phyloP scores from a whole-genome alignment of 2,888 invertebrate genomes.

The Nemapogon koenigi region DNA sequence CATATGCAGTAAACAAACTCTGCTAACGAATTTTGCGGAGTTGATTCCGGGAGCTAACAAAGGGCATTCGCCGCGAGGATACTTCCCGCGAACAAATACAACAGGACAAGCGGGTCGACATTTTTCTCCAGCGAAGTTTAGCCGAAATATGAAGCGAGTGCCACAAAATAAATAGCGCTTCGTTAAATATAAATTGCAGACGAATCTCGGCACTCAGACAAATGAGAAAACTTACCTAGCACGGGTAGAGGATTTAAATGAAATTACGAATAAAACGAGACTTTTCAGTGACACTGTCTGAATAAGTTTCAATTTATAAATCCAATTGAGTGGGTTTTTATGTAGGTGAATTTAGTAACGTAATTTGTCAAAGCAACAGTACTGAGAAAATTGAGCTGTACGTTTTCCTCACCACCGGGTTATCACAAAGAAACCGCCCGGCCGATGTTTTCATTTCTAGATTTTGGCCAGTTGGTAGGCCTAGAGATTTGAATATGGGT shows the following conservation, averaged over 20 bases:
- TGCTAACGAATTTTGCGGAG: background rate
- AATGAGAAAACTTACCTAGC: slow-evolving; percentile 20
- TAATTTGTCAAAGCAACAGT: too few species aligned
- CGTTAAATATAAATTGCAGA: slow-evolving; percentile 20
- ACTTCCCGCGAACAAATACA: slow-evolving; percentile 2
- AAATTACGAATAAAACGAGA: slow-evolving; percentile 19
- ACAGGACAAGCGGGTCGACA: slow-evolving; percentile 1
- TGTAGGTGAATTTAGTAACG: background rate
- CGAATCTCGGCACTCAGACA: slow-evolving; percentile 18
- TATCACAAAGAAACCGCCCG: too few species aligned
- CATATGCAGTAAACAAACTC: slow-evolving; percentile 5
- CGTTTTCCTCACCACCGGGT: too few species aligned
- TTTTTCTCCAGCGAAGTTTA: slow-evolving; percentile 13
- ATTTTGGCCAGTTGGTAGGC: too few species aligned
- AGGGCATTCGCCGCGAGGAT: slow-evolving; percentile 2
- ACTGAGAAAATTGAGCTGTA: too few species aligned
- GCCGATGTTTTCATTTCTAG: too few species aligned
- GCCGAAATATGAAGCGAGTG: slow-evolving; percentile 19
- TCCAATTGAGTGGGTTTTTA: background rate
- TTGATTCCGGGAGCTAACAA: slow-evolving; percentile 1
- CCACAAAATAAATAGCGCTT: slow-evolving; percentile 18
- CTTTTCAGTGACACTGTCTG: background rate
- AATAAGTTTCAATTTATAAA: slow-evolving; percentile 2
- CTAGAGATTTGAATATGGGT: too few species aligned
- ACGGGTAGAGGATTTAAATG: slow-evolving; percentile 16